Base-by-base conservation (phyloP, 2,888 invertebrate species). In the Bellardia bayeri region DNA sequence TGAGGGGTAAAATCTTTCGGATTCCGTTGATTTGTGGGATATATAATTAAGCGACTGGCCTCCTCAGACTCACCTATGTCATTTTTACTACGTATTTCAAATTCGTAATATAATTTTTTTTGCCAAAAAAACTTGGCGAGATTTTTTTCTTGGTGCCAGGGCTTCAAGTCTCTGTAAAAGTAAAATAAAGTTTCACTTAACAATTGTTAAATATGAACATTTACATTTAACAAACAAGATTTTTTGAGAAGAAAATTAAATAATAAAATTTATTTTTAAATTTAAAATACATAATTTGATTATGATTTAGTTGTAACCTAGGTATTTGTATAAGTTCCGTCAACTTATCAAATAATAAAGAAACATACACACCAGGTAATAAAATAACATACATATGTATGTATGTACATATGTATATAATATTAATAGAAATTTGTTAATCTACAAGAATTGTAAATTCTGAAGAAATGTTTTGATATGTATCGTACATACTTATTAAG, bases 41-140 rank as follows among this genome's bases (percentile, higher is more conserved):
- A 90, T 58, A 93, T 91, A 6, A 89, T 85, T 30, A 93, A 88
- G 0, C 85, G 89, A 75, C 91, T 92, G 2, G 90, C 89, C 23
- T 91, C 89, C 0, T 82, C 42, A 1, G 93, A 93, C 9, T 89
- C 88, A 0, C 90, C 91, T 30, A 92, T 82, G 85, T 90, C 89
- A 88, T 93, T 93, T 54, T 89, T 89, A 83, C 93, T 93, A 33
- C 90, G 89, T 23, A 93, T 89, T 64, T 89, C 87, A 42, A 93
- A 89, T 78, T 92, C 90, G 64, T 93, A 91, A 51, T 89, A 74
- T 1, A 89, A 90, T 42, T 82, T 86, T n/a, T 80, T 89, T 6
- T 88, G 85, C 90, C 89, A 91, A 69, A 89, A 85, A 71, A 92
- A 92, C 9, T 90, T 88, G 0, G 92, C 93, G 42, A 92, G 91